Percentiles rank a stretch among this genome's conserved stretches.
phyloP scores from a whole-genome alignment of 2,113 vertebrate genomes.

The Sinocyclocheilus anshuiensis region DNA sequence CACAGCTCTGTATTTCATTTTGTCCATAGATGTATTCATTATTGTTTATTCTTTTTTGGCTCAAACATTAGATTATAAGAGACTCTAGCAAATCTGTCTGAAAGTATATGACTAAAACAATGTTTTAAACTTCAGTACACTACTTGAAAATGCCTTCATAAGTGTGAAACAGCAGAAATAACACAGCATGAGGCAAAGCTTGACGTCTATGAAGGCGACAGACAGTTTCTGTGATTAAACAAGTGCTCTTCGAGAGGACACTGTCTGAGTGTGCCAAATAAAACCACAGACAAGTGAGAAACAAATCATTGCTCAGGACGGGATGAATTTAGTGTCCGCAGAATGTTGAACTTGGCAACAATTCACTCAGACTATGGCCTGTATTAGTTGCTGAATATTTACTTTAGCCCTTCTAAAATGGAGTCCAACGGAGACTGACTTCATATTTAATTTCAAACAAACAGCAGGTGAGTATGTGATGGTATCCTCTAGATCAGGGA shows the following conservation, averaged over 20 bases:
- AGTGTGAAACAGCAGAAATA: constrained; percentile 26
- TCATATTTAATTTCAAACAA: constrained; percentile 45
- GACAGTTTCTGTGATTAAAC: constrained; percentile 37
- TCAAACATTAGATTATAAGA: constrained; percentile 23
- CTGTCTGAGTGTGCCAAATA: constrained; percentile 48
- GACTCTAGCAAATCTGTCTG: constrained; percentile 14
- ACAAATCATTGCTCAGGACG: constrained; percentile 51
- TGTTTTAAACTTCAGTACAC: constrained; percentile 26
- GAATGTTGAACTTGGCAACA: constrained; percentile 57
- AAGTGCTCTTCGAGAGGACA: constrained; percentile 39
- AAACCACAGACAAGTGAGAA: constrained; percentile 52
- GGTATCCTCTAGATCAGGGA: constrained; percentile 73
- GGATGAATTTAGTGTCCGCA: constrained; percentile 44
- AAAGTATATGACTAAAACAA: constrained; percentile 39
- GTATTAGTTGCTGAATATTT: constrained; percentile 49
- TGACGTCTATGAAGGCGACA: not conserved
- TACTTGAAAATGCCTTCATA: not conserved
- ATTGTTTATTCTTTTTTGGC: constrained; percentile 2
- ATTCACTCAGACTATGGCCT: constrained; percentile 27
- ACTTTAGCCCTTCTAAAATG: constrained; percentile 52
- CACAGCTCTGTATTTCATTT: constrained; percentile 37
- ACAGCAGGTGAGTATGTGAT: constrained; percentile 51
- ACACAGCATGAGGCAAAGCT: constrained; percentile 15
- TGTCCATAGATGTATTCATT: constrained; percentile 21
- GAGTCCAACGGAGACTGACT: constrained; percentile 43